Evolutionary conservation across 2,888 invertebrate species (phyloP), one percentile per base, ranked within the genome.

Genomic region (Caenorhabditis angaria): DNA sequence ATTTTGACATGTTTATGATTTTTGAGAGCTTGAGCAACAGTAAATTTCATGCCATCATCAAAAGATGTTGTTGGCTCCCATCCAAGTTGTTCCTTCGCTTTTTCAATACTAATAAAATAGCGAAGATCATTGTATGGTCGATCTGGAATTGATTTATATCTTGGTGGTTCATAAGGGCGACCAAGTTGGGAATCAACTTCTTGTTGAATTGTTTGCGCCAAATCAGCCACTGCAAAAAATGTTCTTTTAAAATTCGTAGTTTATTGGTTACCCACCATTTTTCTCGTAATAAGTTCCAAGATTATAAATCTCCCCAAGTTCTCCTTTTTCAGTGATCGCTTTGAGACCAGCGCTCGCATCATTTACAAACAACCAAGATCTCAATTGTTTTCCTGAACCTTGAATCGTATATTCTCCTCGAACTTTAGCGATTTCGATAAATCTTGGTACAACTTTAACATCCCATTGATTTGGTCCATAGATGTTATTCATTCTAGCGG

Each of bases 401-500:
- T 86, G 85, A 35, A 86, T 83, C 2, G 86, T 85, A 75, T 81
- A 86, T 50, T 84, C 81, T 48, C 78, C 80, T 10, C 76, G 67
- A 6, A 66, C 72, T 48, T 78, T 77, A 1, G 86, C 86, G 50
- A 86, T 84, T 68, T 85, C 82, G 54, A 86, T 86, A 74, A 86
- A 86, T 24, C 85, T 72, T 14, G 86, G 86, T 10, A 86, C 84
- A 6, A 86, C 76, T 76, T 86, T 86, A 24, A 86, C 84, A 70
- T 86, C 80, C 86, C 86, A 86, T 62, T 86, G 86, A 57, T 85
- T 84, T 5, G 86, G 86, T 14, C 86, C 86, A 56, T 86, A 86
- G 68, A 86, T 85, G 65, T 86, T 86, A 74, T 86, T 86, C 76
- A 86, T 85, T 24, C 86, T 70, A 32, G 85, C 75, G 8, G 82